A percentile compares a stretch with the other conserved stretches of the same genome.
These are phyloP conservation scores for Cossypha dichroa DNA, from an alignment of 2,797 vertebrate genomes.

Conservation along the genomic window DNA sequence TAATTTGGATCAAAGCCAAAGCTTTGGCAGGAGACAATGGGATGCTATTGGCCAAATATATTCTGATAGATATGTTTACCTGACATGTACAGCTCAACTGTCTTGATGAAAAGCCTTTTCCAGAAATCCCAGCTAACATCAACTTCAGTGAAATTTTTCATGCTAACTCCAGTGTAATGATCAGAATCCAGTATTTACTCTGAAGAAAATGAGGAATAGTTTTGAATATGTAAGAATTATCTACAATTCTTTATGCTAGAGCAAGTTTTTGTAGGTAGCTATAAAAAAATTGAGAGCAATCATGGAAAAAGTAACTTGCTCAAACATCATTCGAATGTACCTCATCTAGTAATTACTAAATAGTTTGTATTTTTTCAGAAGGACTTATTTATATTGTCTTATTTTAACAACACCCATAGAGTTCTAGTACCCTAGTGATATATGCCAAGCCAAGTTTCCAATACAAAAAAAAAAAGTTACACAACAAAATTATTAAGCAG, in stretches of 20 bases:
- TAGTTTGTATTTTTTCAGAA: background rate
- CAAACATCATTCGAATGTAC: background rate
- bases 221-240: background rate
- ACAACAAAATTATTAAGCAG: background rate
- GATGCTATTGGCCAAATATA: background rate
- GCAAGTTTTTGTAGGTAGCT: background rate
- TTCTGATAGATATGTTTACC: background rate
- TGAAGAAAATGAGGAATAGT: background rate
- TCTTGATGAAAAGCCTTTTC: background rate
- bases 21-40: background rate
- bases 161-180: background rate
- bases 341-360: background rate
- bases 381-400: background rate
- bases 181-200: background rate
- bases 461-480: background rate
- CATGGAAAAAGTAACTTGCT: background rate
- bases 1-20: background rate
- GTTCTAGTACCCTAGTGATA: background rate
- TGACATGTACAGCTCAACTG: background rate
- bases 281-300: background rate
- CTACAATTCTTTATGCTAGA: background rate
- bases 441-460: background rate
- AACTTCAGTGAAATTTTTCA: background rate
- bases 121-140: background rate
- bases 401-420: background rate